A percentile compares a stretch with the other conserved stretches of the same genome.
Conservation (phyloP, 2,888 invertebrate species). For the Poecilobothrus nobilitatus region DNA sequence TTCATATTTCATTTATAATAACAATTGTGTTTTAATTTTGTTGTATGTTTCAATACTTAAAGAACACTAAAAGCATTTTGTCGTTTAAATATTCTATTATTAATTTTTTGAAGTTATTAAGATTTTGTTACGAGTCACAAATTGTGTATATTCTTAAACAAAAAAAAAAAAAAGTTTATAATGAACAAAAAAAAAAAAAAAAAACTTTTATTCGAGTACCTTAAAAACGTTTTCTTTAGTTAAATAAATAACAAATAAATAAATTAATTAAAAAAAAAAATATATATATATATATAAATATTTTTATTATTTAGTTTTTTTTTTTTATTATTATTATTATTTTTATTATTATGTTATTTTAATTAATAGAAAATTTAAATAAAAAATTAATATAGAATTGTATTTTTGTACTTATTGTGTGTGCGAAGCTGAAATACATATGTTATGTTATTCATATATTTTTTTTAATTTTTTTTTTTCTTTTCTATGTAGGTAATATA, state of each 20-base stretch:
- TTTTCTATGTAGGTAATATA: too few species aligned
- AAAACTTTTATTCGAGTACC: slow-evolving; percentile 3
- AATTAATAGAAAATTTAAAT: neutral
- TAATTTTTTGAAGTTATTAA: too few species aligned
- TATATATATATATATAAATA: neutral
- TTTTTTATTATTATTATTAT: neutral
- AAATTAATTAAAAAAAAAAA: neutral
- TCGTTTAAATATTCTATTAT: too few species aligned
- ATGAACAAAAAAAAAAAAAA: neutral
- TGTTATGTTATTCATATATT: neutral
- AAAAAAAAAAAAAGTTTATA: too few species aligned
- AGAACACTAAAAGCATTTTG: too few species aligned
- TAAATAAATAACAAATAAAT: neutral
- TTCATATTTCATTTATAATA: too few species aligned
- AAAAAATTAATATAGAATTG: neutral
- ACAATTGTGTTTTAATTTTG: too few species aligned
- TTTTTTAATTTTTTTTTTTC: too few species aligned
- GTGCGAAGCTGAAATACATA: neutral
- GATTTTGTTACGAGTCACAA: too few species aligned
- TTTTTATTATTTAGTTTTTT: neutral
- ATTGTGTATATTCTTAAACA: too few species aligned
- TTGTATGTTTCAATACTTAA: too few species aligned
- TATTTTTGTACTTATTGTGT: slow-evolving; percentile 3
- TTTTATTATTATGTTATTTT: neutral
- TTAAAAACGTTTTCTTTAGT: neutral